Conservation (phyloP, 2,888 invertebrate species). For the Macrophya alboannulata region DNA sequence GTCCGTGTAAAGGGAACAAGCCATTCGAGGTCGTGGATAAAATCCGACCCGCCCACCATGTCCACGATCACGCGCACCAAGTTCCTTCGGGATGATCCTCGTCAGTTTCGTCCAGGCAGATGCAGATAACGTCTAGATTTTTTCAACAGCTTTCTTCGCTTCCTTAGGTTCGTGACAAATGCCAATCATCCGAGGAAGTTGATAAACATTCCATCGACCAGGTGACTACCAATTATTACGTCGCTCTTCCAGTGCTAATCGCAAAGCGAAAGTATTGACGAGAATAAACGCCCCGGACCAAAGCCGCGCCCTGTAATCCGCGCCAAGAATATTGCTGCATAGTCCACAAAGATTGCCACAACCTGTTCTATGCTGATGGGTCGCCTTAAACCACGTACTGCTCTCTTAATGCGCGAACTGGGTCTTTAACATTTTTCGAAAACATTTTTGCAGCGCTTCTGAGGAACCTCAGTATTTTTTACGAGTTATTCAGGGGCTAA, state of each 20-base stretch:
- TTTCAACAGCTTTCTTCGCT: neutral
- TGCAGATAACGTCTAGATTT: neutral
- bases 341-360: slow-evolving; percentile 1
- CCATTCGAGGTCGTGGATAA: neutral
- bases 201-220: neutral
- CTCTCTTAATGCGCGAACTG: neutral
- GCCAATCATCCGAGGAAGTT: neutral
- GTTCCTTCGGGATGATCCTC: neutral
- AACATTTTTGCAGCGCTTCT: neutral
- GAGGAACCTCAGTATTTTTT: neutral
- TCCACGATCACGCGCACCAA: neutral
- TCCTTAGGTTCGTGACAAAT: neutral
- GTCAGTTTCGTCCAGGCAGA: neutral
- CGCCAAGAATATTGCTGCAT: slow-evolving; percentile 11
- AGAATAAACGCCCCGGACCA: neutral
- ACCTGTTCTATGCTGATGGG: neutral
- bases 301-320: neutral
- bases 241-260: neutral
- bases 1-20: neutral
- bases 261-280: slow-evolving; percentile 11
- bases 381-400: neutral
- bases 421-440: neutral
- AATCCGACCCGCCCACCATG: neutral
- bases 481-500: neutral
- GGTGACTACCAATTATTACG: neutral